A percentile compares a stretch with the other conserved stretches of the same genome.
Evolutionary conservation across 2,888 invertebrate species (phyloP).

Genomic region (Cheilosia vulpina): DNA sequence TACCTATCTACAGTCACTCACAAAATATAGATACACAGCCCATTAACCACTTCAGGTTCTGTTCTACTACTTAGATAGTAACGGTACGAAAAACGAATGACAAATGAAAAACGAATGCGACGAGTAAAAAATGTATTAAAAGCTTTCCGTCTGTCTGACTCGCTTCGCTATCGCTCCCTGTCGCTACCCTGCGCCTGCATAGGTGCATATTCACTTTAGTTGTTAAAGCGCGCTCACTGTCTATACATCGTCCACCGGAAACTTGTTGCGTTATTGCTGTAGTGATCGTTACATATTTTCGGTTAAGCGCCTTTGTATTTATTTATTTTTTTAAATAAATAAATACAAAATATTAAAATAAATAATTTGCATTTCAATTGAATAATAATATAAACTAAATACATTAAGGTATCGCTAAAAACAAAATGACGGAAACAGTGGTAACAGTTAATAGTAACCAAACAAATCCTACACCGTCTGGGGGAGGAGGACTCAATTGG

Average conservation of each 20-base stretch:
- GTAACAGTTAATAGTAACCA: constrained; percentile 90
- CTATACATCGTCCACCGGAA: constrained; percentile 38
- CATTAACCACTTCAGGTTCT: background rate
- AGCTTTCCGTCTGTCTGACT: constrained; percentile 26
- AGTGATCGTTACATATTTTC: constrained; percentile 39
- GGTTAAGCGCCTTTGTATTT: constrained; percentile 2
- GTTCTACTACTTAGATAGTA: constrained; percentile 2
- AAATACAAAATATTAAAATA: no score
- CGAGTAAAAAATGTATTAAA: constrained; percentile 5
- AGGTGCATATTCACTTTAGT: constrained; percentile 49
- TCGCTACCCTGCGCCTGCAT: constrained; percentile 22
- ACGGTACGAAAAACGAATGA: no score
- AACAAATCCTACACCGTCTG: constrained; percentile 81
- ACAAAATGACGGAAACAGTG: constrained; percentile 93
- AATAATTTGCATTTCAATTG: background rate
- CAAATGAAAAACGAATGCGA: background rate
- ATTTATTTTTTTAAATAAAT: background rate
- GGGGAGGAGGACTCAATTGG: constrained; percentile 85
- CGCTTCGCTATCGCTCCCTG: background rate
- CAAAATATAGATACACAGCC: constrained; percentile 6
- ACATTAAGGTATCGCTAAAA: constrained; percentile 15
- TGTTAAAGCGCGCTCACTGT: constrained; percentile 45
- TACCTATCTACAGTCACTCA: no score
- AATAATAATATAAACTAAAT: background rate
- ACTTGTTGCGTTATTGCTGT: constrained; percentile 18